phyloP scores from a whole-genome alignment of 2,113 vertebrate genomes.

The Gallinago media region DNA sequence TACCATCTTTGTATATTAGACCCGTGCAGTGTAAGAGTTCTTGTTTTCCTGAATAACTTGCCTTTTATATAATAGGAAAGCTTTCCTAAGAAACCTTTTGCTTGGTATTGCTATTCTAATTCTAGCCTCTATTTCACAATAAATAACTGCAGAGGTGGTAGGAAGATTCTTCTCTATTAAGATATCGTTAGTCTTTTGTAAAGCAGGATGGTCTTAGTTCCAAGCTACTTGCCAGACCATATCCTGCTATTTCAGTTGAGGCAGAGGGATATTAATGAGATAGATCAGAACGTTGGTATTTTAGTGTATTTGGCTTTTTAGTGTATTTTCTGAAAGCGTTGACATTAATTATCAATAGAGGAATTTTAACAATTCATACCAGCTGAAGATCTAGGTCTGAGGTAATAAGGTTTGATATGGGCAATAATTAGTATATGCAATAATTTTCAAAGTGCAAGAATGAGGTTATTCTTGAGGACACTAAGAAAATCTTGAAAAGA shows the following conservation, averaged over 20 bases:
- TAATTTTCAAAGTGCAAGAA: not conserved
- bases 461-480: not conserved
- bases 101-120: not conserved
- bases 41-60: not conserved
- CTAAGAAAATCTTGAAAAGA: not conserved
- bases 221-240: not conserved
- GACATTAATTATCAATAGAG: not conserved
- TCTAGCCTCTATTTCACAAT: not conserved
- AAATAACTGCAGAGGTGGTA: not conserved
- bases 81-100: not conserved
- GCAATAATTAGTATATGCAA: not conserved
- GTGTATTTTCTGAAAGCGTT: not conserved
- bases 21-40: not conserved
- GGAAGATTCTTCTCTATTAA: not conserved
- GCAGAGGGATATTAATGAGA: not conserved
- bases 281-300: too few species aligned
- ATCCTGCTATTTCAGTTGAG: not conserved
- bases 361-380: not conserved
- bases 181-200: not conserved
- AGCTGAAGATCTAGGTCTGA: not conserved
- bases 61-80: too few species aligned
- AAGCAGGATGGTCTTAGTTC: not conserved
- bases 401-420: not conserved
- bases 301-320: too few species aligned
- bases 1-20: not conserved